Conservation (phyloP, 2,888 invertebrate species). For the Polymixis lichenea region DNA sequence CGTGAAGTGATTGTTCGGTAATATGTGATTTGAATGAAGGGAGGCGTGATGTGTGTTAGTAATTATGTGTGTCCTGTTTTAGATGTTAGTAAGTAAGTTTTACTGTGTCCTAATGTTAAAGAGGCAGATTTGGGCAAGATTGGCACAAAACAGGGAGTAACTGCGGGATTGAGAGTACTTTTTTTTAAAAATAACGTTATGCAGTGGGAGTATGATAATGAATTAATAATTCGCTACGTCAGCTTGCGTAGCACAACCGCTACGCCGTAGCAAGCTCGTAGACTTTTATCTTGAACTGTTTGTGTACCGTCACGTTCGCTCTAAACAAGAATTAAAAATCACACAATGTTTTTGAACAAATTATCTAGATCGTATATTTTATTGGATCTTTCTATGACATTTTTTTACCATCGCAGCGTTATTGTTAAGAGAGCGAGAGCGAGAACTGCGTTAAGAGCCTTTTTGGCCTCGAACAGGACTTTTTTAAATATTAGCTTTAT, state of each 20-base stretch:
- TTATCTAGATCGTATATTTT: background rate
- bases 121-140: background rate
- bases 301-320: background rate
- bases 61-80: constrained; percentile 9
- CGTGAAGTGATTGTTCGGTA: constrained; percentile 73
- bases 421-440: too few relatives aligned
- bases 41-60: constrained; percentile 23
- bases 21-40: constrained; percentile 62
- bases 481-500: too few relatives aligned
- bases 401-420: too few relatives aligned
- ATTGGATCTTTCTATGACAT: background rate
- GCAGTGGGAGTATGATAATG: background rate
- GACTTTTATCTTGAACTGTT: background rate
- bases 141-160: background rate
- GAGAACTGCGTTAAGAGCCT: too few relatives aligned
- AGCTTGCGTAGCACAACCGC: constrained; percentile 15
- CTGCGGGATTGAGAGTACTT: background rate
- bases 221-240: background rate
- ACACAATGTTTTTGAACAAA: background rate
- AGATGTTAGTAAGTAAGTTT: background rate
- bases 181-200: too few relatives aligned
- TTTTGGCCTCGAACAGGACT: background rate
- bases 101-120: background rate
- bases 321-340: background rate
- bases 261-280: constrained; percentile 28